Percentiles rank a stretch among this genome's conserved stretches.
These are phyloP conservation scores for Gadopsis marmoratus DNA, from an alignment of 2,797 vertebrate genomes.

Conservation along the genomic window DNA sequence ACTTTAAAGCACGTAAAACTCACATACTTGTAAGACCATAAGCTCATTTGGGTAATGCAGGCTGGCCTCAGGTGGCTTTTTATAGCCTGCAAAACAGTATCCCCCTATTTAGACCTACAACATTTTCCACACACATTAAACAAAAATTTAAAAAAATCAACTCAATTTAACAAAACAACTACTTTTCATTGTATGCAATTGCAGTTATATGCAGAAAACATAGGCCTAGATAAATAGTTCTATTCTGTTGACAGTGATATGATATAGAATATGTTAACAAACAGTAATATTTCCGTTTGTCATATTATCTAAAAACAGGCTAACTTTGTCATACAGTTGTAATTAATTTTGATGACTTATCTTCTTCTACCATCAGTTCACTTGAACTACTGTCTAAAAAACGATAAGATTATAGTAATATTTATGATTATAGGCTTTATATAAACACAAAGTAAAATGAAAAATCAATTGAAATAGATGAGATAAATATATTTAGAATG, in stretches of 20 bases:
- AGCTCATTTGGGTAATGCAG: constrained; percentile 94
- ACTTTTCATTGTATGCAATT: not conserved
- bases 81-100: constrained; percentile 77
- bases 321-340: not conserved
- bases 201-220: not conserved
- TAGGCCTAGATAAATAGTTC: not conserved
- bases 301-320: not conserved
- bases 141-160: not conserved
- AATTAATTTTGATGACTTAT: constrained; percentile 30
- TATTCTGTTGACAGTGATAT: not conserved
- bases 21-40: constrained; percentile 87
- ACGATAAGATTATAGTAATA: not conserved
- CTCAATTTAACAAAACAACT: not conserved
- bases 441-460: not conserved
- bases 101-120: constrained; percentile 20
- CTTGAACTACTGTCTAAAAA: constrained; percentile 1
- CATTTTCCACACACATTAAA: constrained; percentile 1
- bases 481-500: not conserved
- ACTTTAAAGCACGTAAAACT: constrained; percentile 83
- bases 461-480: not conserved
- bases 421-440: not conserved
- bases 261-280: not conserved
- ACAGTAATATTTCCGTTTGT: not conserved
- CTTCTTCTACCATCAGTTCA: constrained; percentile 14
- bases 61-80: constrained; percentile 80